Evolutionary conservation across 2,113 vertebrate genomes (phyloP), one percentile per base, ranked within the genome.

Genomic region (Rhineura floridana): DNA sequence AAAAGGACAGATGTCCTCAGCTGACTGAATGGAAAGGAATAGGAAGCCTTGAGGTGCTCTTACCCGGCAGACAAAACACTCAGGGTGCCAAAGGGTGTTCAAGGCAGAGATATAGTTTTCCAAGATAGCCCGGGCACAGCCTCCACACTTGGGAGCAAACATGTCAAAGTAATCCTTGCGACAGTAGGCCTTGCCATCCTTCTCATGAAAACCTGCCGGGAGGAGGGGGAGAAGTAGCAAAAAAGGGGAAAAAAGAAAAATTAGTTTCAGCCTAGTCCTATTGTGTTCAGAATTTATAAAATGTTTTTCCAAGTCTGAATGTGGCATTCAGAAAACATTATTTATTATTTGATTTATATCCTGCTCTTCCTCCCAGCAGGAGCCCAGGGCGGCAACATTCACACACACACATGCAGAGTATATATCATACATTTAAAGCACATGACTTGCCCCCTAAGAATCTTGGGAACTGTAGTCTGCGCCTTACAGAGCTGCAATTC

Each of bases 81-180:
- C 98, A 0, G 99, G 99, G 91, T 99, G 99, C 99, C 99, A 99
- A 17, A 99, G 97, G 62, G 97, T 97, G 94, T 98, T 99, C 93
- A 99, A 97, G 50, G 99, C 99, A 46, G 99, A 99, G 95, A 99
- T 99, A 93, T 99, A 99, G 95, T 99, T 99, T 94, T 99, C 99
- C 96, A 99, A 94, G 92, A 99, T 99, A 94, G 99, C 98, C 84
- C 98, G 97, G 88, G 98, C 96, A 75, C 99, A 99, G 93, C 99
- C 99, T 1, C 98, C 99, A 87, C 99, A 99, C 93, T 99, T 99
- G 4, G 99, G 99, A 2, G 98, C 99, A 67, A 99, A 99, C 98
- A 99, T 99, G 91, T 99, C 99, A 2, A 99, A 99, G 97, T 99
- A 99, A 96, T 99, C 98, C 95, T 99, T 99, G 93, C 98, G 98